Percentiles rank a stretch among this genome's conserved stretches.
phyloP scores from a whole-genome alignment of 2,113 vertebrate species.

The Apodemus sylvaticus region DNA sequence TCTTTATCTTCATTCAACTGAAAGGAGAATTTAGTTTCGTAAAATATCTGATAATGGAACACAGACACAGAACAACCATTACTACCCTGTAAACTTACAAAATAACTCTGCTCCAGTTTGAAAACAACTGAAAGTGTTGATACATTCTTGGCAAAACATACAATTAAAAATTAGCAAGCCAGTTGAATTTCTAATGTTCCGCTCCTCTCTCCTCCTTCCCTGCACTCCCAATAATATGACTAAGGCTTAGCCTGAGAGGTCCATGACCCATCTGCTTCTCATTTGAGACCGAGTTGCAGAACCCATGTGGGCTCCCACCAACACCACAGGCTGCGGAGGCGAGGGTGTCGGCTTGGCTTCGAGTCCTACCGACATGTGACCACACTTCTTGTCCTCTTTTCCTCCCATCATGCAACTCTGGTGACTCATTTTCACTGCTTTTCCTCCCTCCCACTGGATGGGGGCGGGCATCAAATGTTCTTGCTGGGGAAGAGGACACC shows the following conservation, averaged over 20 bases:
- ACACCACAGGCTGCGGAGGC: rapidly evolving
- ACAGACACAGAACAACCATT: background rate
- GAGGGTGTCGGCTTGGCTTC: background rate
- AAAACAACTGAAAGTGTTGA: constrained; percentile 60
- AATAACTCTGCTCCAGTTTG: constrained; percentile 6
- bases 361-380: background rate
- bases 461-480: constrained; percentile 19
- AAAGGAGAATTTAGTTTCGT: background rate
- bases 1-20: background rate
- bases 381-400: background rate
- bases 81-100: constrained; percentile 1
- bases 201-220: background rate
- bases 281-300: background rate
- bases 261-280: background rate
- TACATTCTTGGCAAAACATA: constrained; percentile 59
- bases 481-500: constrained; percentile 47
- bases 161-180: constrained; percentile 11
- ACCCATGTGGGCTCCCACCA: constrained; percentile 9
- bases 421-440: constrained; percentile 53
- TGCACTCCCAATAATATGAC: background rate
- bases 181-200: background rate
- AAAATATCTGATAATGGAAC: constrained; percentile 7
- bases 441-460: background rate
- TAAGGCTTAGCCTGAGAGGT: background rate
- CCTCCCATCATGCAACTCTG: background rate